Conservation (phyloP, 64 coral and sea anemone species). For the Montipora cactus region DNA sequence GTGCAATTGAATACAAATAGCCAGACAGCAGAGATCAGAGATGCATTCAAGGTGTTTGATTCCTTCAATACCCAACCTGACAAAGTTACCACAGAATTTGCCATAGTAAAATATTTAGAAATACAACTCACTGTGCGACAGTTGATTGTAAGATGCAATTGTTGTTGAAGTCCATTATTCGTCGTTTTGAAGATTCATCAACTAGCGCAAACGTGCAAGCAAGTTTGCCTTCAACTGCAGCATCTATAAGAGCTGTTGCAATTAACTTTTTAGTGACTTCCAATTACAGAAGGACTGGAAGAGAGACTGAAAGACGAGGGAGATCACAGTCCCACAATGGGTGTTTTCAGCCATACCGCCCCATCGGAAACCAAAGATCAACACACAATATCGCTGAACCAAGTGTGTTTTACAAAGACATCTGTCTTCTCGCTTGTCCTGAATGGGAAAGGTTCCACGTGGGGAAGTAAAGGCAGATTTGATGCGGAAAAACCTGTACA, state of each 20-base stretch:
- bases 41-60: no score
- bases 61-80: no score
- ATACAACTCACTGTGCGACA: no score
- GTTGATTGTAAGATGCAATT: no score
- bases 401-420: constrained; percentile 18
- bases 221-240: constrained; percentile 7
- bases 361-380: background rate
- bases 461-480: constrained; percentile 27
- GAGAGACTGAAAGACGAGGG: constrained; percentile 15
- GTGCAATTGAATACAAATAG: no score
- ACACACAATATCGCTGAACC: background rate
- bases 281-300: constrained; percentile 13
- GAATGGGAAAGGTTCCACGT: constrained; percentile 23
- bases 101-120: no score
- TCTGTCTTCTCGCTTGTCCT: constrained; percentile 3
- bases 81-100: no score
- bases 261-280: constrained; percentile 14
- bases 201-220: constrained; percentile 2
- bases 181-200: background rate
- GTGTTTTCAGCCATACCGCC: background rate
- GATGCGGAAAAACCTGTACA: constrained; percentile 8
- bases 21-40: no score
- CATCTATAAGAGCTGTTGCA: constrained; percentile 18
- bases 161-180: no score
- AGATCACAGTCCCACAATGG: constrained; percentile 10